Evolutionary conservation across 2,797 vertebrate species (phyloP).

Genomic region (Mormyrops boulengeri): DNA sequence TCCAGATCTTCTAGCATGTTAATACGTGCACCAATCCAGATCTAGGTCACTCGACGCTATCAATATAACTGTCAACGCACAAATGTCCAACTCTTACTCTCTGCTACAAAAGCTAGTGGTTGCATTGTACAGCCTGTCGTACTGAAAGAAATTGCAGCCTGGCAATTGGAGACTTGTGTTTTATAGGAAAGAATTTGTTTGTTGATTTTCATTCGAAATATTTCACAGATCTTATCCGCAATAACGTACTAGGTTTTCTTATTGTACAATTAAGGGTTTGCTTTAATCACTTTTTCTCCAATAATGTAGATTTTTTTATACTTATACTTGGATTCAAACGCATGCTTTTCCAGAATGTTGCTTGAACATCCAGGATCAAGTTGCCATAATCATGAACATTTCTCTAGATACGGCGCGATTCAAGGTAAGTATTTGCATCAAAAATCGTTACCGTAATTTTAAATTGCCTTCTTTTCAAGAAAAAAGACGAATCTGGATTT

Average conservation of each 20-base stretch:
- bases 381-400: slow-evolving; percentile 58
- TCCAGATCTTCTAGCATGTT: slow-evolving; percentile 39
- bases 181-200: neutral
- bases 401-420: slow-evolving; percentile 60
- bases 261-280: neutral
- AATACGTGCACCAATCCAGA: slow-evolving; percentile 36
- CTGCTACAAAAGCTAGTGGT: slow-evolving; percentile 42
- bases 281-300: neutral
- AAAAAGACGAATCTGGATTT: neutral
- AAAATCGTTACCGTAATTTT: neutral
- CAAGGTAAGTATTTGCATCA: slow-evolving; percentile 63
- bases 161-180: neutral
- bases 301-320: neutral
- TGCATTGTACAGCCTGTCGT: slow-evolving; percentile 18
- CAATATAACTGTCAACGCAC: slow-evolving; percentile 27
- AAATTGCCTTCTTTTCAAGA: neutral
- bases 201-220: neutral
- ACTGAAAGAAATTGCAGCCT: neutral
- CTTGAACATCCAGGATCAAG: slow-evolving; percentile 71
- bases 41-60: slow-evolving; percentile 49
- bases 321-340: neutral
- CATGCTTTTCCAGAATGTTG: slow-evolving; percentile 55
- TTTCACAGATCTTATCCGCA: neutral
- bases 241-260: neutral
- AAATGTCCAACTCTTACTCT: slow-evolving; percentile 25